Conservation (phyloP, 1,140 invertebrate genomes). For the Chrysomallon squamiferum region DNA sequence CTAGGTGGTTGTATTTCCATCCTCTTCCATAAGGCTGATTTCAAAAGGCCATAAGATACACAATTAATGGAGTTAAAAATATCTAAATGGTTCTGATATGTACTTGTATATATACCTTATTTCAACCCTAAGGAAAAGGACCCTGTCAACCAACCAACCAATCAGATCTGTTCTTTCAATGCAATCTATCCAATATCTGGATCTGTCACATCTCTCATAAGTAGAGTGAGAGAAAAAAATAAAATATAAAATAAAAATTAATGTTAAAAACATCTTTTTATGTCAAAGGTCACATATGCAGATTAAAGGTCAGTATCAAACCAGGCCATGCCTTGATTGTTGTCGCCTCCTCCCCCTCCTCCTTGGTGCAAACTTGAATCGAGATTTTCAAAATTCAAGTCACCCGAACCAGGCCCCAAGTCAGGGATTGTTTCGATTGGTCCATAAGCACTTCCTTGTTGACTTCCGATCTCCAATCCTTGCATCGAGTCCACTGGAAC, state of each 20-base stretch:
- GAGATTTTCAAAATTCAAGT: slow-evolving; percentile 82
- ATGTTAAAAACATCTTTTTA: no score
- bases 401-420: slow-evolving; percentile 72
- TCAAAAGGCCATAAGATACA: no score
- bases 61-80: no score
- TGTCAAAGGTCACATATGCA: no score
- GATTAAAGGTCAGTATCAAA: slow-evolving; percentile 92
- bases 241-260: no score
- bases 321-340: slow-evolving; percentile 91
- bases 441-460: slow-evolving; percentile 72
- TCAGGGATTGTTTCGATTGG: slow-evolving; percentile 84
- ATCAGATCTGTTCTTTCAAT: background rate
- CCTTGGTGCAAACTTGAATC: slow-evolving; percentile 68
- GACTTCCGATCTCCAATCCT: slow-evolving; percentile 86
- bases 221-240: no score
- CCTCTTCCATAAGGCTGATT: no score
- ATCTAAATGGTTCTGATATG: no score
- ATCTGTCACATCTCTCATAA: no score
- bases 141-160: background rate
- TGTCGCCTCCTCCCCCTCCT: slow-evolving; percentile 77
- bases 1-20: no score
- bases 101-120: no score
- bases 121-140: background rate
- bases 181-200: no score
- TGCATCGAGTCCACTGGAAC: slow-evolving; percentile 97